phyloP scores from a whole-genome alignment of 2,888 invertebrate species.

The Limnephilus rhombicus region DNA sequence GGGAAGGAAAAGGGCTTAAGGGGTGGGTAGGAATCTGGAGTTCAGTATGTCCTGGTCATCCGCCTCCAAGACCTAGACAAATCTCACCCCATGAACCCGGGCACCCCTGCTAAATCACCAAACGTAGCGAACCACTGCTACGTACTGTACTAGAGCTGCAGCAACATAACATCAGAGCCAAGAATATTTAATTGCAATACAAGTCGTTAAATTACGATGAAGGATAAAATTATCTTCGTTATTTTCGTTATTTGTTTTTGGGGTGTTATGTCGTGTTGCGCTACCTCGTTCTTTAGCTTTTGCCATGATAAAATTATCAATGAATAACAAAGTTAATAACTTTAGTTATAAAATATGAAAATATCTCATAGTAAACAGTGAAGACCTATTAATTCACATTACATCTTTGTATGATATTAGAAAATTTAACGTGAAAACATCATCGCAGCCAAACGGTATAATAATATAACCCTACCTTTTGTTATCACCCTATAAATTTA shows the following conservation, averaged over 20 bases:
- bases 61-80: too few relatives aligned
- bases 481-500: constrained; percentile 24
- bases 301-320: too few relatives aligned
- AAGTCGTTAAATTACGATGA: neutral
- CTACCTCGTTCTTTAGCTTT: too few relatives aligned
- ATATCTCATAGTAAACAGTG: neutral
- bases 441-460: neutral
- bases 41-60: too few relatives aligned
- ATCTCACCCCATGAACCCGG: too few relatives aligned
- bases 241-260: too few relatives aligned
- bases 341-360: neutral
- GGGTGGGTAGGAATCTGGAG: too few relatives aligned
- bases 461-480: neutral
- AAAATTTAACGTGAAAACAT: neutral
- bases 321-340: neutral
- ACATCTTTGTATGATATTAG: neutral
- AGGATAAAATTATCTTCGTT: neutral
- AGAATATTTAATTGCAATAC: neutral
- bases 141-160: too few relatives aligned
- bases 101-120: too few relatives aligned
- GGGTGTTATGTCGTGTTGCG: too few relatives aligned
- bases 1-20: too few relatives aligned
- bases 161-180: neutral
- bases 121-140: too few relatives aligned
- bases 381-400: neutral